These are phyloP conservation scores for Galerucella nymphaeae DNA, from an alignment of 2,888 invertebrate genomes.

Conservation along the genomic window DNA sequence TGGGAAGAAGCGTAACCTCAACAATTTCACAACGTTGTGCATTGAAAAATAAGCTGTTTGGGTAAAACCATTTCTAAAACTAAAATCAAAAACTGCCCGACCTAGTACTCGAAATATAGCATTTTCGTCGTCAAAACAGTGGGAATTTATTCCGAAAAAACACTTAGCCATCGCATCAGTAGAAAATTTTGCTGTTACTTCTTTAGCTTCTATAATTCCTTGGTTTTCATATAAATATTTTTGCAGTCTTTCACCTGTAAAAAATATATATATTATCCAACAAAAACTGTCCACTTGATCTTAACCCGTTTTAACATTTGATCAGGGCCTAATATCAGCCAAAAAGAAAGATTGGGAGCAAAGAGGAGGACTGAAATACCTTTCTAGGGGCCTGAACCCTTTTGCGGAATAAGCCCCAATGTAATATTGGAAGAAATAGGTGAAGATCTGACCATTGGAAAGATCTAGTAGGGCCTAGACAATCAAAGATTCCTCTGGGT, in stretches of 20 bases:
- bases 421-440: no score
- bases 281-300: conserved; percentile 47
- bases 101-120: conserved; percentile 61
- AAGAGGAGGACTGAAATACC: no score
- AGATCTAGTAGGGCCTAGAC: no score
- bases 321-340: no score
- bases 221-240: conserved; percentile 25
- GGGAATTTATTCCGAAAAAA: conserved; percentile 64
- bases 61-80: conserved; percentile 48
- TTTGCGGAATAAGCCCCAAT: no score
- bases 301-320: conserved; percentile 19
- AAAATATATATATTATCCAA: neutral
- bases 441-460: no score
- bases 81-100: conserved; percentile 56
- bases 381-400: no score
- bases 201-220: conserved; percentile 54
- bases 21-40: conserved; percentile 49
- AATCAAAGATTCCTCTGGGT: no score
- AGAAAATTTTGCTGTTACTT: conserved; percentile 61
- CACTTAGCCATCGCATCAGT: conserved; percentile 65
- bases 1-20: conserved; percentile 54
- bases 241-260: conserved; percentile 25
- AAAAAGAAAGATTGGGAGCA: no score
- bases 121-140: conserved; percentile 59
- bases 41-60: conserved; percentile 53